Percentiles rank a stretch among this genome's conserved stretches.
phyloP scores from a whole-genome alignment of 1,140 invertebrate species.

The Tetranychus urticae region DNA sequence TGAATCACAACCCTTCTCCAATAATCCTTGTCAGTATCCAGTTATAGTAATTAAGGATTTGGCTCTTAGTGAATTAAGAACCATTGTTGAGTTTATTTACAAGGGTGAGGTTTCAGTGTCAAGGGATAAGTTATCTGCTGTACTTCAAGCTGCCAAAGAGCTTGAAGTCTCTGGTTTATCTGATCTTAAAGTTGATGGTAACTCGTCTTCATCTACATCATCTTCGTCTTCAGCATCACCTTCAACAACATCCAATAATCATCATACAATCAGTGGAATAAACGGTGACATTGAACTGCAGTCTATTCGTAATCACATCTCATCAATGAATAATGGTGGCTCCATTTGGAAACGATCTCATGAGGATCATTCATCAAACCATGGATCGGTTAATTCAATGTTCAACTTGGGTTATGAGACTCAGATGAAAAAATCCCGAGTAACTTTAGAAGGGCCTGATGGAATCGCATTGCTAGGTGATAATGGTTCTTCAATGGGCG shows the following conservation, averaged over 20 bases:
- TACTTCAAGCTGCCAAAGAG: slow-evolving; percentile 3
- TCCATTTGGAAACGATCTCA: not conserved
- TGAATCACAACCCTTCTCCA: slow-evolving; percentile 2
- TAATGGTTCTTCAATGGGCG: not conserved
- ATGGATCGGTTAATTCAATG: not conserved
- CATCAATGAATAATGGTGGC: not conserved
- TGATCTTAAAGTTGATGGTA: not conserved
- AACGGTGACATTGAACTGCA: too few relatives aligned
- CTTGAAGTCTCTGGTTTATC: slow-evolving; percentile 1
- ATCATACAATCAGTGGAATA: too few relatives aligned
- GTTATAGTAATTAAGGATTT: slow-evolving; percentile 30
- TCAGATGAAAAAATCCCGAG: not conserved
- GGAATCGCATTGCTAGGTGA: not conserved
- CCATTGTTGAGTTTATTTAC: slow-evolving; percentile 33
- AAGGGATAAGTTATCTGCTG: not conserved
- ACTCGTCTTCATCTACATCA: too few relatives aligned
- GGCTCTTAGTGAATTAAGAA: slow-evolving; percentile 29
- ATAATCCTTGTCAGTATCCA: slow-evolving; percentile 17
- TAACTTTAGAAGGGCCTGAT: not conserved
- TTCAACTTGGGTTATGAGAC: not conserved
- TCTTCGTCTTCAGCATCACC: too few relatives aligned
- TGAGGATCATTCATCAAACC: not conserved
- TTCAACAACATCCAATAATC: too few relatives aligned
- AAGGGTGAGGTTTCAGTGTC: slow-evolving; percentile 29
- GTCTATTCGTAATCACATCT: too few relatives aligned